Evolutionary conservation across 2,797 vertebrate genomes (phyloP).

Genomic region (Diplodus puntazzo): DNA sequence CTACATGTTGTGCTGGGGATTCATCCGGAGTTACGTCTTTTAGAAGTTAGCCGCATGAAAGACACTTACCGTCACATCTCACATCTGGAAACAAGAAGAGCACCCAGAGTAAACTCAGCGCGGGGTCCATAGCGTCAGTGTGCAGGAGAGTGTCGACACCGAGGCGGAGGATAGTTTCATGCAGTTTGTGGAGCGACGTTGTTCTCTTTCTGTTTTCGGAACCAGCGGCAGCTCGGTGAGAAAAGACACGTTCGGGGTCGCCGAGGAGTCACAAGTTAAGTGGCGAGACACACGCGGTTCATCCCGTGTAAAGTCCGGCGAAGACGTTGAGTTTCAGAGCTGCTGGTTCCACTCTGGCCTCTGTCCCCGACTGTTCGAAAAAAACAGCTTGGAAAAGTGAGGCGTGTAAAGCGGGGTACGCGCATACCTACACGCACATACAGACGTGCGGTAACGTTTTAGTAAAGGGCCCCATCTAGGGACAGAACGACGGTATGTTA

Average conservation of each 20-base stretch:
- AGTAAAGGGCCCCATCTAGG: constrained; percentile 72
- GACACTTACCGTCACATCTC: constrained; percentile 77
- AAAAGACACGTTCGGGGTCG: constrained; percentile 19
- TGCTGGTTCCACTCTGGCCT: constrained; percentile 36
- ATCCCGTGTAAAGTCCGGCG: constrained; percentile 55
- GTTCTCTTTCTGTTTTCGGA: neutral
- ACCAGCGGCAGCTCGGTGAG: constrained; percentile 1
- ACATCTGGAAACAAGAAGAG: constrained; percentile 52
- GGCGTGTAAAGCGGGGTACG: constrained; percentile 2
- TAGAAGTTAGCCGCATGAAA: neutral
- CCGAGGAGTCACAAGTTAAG: constrained; percentile 46
- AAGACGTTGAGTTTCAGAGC: constrained; percentile 27
- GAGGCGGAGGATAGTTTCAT: constrained; percentile 33
- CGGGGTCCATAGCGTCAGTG: constrained; percentile 53
- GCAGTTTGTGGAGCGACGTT: constrained; percentile 1
- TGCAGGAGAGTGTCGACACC: neutral
- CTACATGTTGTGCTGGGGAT: neutral
- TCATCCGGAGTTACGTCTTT: neutral
- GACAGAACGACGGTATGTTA: neutral
- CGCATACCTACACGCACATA: constrained; percentile 5
- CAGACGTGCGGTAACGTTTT: neutral
- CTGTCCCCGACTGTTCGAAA: constrained; percentile 8
- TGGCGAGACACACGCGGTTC: constrained; percentile 59
- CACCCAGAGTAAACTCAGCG: constrained; percentile 58
- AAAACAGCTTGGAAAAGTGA: constrained; percentile 17